phyloP scores from a whole-genome alignment of 2,113 vertebrate species.

The Emydocephalus ijimae region DNA sequence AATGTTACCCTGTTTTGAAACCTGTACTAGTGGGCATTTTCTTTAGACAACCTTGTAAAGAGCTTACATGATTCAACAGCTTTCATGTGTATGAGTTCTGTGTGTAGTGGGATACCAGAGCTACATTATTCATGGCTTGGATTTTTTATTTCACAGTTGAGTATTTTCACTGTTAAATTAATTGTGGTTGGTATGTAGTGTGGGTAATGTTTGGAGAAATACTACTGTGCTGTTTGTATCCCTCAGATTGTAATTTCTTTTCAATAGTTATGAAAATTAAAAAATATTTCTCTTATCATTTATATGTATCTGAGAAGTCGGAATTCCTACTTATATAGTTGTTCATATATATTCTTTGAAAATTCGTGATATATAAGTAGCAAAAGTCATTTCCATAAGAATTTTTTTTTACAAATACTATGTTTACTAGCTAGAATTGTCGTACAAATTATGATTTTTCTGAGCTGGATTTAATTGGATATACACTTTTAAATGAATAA shows the following conservation, averaged over 20 bases:
- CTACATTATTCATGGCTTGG: conserved; percentile 12
- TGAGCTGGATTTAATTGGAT: neutral
- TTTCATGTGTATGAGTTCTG: neutral
- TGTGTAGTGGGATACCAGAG: conserved; percentile 18
- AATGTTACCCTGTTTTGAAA: neutral
- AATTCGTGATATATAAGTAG: neutral
- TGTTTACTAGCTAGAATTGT: neutral
- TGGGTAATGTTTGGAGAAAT: conserved; percentile 5
- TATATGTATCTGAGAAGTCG: neutral
- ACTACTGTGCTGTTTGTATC: conserved; percentile 36
- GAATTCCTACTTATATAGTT: neutral
- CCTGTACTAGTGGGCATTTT: neutral
- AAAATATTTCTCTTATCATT: conserved; percentile 52
- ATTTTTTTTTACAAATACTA: neutral
- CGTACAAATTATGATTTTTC: neutral
- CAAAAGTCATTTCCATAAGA: neutral
- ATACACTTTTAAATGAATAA: neutral
- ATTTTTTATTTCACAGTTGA: neutral
- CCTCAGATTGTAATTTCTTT: conserved; percentile 50
- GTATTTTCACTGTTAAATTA: conserved; percentile 33
- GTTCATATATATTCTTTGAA: neutral
- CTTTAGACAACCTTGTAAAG: neutral
- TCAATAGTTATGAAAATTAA: conserved; percentile 56
- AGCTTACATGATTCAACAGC: neutral
- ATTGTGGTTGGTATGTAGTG: conserved; percentile 14